These are phyloP conservation scores for Casuarius casuarius DNA, from an alignment of 2,113 vertebrate species.

Conservation along the genomic window DNA sequence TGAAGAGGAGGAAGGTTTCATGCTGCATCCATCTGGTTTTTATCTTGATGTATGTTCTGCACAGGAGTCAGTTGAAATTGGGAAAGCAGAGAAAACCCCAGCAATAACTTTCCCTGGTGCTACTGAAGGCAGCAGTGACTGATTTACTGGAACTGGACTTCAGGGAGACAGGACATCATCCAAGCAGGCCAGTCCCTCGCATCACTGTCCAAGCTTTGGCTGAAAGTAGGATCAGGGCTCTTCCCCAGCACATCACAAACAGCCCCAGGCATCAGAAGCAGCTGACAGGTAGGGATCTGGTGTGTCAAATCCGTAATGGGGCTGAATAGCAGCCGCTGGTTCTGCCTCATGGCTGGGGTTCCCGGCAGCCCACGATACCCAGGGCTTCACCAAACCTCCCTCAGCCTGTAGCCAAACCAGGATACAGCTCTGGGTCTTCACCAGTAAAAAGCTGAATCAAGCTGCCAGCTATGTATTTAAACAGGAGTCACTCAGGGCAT, in stretches of 20 bases:
- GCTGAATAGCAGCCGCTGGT: background rate
- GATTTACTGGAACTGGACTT: background rate
- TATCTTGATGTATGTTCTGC: constrained; percentile 51
- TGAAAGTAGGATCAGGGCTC: background rate
- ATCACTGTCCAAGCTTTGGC: background rate
- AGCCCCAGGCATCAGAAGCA: background rate
- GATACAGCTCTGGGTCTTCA: constrained; percentile 4
- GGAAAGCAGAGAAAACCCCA: constrained; percentile 41
- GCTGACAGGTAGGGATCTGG: background rate
- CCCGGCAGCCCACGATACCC: background rate
- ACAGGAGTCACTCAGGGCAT: background rate
- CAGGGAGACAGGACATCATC: background rate
- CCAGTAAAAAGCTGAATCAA: constrained; percentile 23
- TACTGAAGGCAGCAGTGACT: background rate
- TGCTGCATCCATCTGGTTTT: constrained; percentile 20
- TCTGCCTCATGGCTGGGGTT: too few species aligned
- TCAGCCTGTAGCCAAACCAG: constrained; percentile 6
- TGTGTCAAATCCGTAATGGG: fast-evolving
- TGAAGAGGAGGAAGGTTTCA: constrained; percentile 68
- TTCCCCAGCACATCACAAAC: background rate
- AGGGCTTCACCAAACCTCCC: background rate
- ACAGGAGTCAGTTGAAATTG: constrained; percentile 34
- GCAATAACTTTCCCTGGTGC: constrained; percentile 3
- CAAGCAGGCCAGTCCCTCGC: background rate
- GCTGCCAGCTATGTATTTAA: constrained; percentile 20